Conservation (phyloP, 2,888 invertebrate species). For the Tanytarsus gracilentus region DNA sequence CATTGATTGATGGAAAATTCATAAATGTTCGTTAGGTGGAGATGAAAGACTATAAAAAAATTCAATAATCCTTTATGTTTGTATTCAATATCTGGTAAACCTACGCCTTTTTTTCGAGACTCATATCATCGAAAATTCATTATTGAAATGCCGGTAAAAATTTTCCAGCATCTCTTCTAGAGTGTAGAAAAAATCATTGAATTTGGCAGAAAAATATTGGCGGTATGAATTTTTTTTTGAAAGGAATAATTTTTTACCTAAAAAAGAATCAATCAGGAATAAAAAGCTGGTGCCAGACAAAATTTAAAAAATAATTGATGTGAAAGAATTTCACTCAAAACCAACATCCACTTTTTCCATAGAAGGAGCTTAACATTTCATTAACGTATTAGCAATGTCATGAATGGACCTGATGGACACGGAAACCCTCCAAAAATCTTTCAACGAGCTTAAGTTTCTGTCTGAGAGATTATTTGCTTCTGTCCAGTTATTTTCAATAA, state of each 20-base stretch:
- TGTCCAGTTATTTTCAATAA: background rate
- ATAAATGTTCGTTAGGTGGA: background rate
- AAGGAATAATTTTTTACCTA: no score
- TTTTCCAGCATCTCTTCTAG: no score
- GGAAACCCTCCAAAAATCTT: background rate
- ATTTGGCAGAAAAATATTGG: no score
- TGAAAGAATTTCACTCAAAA: background rate
- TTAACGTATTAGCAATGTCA: slow-evolving; percentile 26
- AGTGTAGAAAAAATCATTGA: no score
- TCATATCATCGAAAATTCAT: no score
- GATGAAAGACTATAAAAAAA: background rate
- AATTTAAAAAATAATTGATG: background rate
- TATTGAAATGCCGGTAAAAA: no score
- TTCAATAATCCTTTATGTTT: slow-evolving; percentile 28
- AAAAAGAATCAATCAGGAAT: no score
- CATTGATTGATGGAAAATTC: slow-evolving; percentile 25
- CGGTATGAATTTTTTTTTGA: no score
- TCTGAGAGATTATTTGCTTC: background rate
- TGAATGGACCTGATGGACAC: no score
- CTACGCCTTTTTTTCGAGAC: background rate
- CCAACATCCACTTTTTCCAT: background rate
- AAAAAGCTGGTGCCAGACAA: background rate
- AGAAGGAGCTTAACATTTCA: slow-evolving; percentile 27
- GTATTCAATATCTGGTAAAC: no score
- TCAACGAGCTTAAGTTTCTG: slow-evolving; percentile 18